These are phyloP conservation scores for Pachypanchax playfairii DNA, from an alignment of 2,113 vertebrate genomes.

Conservation along the genomic window DNA sequence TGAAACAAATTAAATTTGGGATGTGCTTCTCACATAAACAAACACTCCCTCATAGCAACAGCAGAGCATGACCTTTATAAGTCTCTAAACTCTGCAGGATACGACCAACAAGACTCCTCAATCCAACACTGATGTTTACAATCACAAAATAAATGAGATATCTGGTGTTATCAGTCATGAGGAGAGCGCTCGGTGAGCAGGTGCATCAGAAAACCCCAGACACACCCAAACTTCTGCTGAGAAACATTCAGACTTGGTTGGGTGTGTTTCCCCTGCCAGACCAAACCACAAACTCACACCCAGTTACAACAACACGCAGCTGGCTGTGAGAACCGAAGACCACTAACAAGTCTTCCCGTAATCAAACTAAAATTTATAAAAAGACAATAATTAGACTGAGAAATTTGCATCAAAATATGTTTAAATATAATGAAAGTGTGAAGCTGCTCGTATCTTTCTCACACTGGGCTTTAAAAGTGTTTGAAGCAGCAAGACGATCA, in stretches of 20 bases:
- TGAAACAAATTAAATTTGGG: slow-evolving; percentile 8
- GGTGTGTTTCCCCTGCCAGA: slow-evolving; percentile 14
- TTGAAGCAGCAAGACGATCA: no score
- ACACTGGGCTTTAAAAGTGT: no score
- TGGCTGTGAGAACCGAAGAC: not conserved
- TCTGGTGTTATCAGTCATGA: not conserved
- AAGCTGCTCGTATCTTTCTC: no score
- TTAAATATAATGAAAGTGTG: no score
- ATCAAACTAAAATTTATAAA: not conserved
- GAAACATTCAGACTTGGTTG: slow-evolving; percentile 32
- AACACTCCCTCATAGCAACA: not conserved
- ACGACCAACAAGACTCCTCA: not conserved
- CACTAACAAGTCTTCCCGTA: not conserved
- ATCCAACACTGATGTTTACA: not conserved
- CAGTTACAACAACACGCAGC: slow-evolving; percentile 1
- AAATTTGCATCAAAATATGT: not conserved
- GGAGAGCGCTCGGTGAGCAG: not conserved
- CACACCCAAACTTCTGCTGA: slow-evolving; percentile 3
- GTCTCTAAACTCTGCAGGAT: not conserved
- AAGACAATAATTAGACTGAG: no score
- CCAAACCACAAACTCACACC: slow-evolving; percentile 7
- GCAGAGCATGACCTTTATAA: not conserved
- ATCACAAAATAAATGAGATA: not conserved
- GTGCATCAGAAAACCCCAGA: not conserved
- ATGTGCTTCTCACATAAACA: not conserved